phyloP scores from a whole-genome alignment of 2,113 vertebrate species.

The Thymallus thymallus region DNA sequence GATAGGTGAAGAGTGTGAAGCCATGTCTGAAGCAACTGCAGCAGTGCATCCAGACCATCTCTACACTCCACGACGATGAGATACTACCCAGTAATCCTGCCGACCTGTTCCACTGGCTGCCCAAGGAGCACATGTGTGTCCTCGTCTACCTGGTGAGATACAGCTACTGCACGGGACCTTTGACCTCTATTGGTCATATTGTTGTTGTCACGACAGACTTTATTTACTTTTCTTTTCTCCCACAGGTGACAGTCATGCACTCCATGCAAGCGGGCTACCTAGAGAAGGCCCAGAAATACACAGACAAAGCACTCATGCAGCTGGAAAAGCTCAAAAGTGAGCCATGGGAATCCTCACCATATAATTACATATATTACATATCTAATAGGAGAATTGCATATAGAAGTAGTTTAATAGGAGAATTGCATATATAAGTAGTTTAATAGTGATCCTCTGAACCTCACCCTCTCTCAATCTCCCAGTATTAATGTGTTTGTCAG shows the following conservation, averaged over 20 bases:
- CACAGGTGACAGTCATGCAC: constrained; percentile 98
- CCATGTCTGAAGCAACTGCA: constrained; percentile 97
- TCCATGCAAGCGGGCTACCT: constrained; percentile 98
- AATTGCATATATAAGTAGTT: background rate
- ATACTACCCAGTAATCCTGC: constrained; percentile 97
- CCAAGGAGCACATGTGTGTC: constrained; percentile 99
- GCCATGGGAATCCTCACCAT: background rate
- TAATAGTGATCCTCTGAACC: too few species aligned
- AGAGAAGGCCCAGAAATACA: constrained; percentile 99
- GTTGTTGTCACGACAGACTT: background rate
- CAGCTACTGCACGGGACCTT: background rate
- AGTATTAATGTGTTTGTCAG: too few species aligned
- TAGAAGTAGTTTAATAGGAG: background rate
- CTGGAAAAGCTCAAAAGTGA: constrained; percentile 98
- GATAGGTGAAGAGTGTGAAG: constrained; percentile 96
- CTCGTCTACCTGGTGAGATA: constrained; percentile 91
- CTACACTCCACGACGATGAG: constrained; percentile 95
- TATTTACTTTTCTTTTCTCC: constrained; percentile 3
- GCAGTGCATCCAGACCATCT: constrained; percentile 98
- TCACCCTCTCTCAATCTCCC: too few species aligned
- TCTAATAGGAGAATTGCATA: too few species aligned
- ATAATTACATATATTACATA: too few species aligned
- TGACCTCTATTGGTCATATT: background rate
- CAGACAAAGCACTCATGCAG: constrained; percentile 99
- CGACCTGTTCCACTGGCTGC: constrained; percentile 97